Percentiles rank a stretch among this genome's conserved stretches.
phyloP scores from a whole-genome alignment of 2,888 invertebrate species.

The Crematogaster levior region DNA sequence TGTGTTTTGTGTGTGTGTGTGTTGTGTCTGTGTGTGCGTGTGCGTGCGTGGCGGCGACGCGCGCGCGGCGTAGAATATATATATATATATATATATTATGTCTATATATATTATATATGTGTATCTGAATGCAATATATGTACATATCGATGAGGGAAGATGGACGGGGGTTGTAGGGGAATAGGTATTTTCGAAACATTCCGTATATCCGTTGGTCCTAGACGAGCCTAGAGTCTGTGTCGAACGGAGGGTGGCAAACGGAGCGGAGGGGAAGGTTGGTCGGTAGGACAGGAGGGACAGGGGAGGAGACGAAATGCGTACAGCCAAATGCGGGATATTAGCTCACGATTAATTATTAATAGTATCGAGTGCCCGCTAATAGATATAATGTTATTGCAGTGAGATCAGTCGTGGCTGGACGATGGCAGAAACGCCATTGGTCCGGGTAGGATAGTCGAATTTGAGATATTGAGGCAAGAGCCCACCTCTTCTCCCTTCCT shows the following conservation, averaged over 20 bases:
- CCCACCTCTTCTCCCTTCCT: background rate
- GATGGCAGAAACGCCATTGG: conserved; percentile 58
- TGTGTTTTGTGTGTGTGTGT: no score
- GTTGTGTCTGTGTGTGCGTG: no score
- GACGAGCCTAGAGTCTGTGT: conserved; percentile 52
- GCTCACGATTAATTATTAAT: conserved; percentile 78
- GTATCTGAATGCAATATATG: background rate
- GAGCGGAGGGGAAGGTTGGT: background rate
- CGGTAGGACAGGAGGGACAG: background rate
- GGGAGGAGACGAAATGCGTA: conserved; percentile 61
- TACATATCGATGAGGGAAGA: conserved; percentile 35
- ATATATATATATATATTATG: background rate
- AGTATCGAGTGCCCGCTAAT: conserved; percentile 77
- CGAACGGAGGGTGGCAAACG: conserved; percentile 41
- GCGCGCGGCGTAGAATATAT: no score
- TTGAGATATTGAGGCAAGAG: conserved; percentile 48
- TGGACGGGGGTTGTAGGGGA: conserved; percentile 32
- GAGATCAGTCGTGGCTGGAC: conserved; percentile 72
- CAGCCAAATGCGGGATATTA: conserved; percentile 75
- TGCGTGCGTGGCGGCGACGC: no score
- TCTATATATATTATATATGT: conserved; percentile 1
- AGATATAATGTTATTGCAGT: conserved; percentile 76
- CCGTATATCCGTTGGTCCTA: conserved; percentile 66
- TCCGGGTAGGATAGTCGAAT: conserved; percentile 46
- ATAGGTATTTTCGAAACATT: conserved; percentile 71